These are phyloP conservation scores for Brienomyrus brachyistius DNA, from an alignment of 2,113 vertebrate species.

Conservation along the genomic window DNA sequence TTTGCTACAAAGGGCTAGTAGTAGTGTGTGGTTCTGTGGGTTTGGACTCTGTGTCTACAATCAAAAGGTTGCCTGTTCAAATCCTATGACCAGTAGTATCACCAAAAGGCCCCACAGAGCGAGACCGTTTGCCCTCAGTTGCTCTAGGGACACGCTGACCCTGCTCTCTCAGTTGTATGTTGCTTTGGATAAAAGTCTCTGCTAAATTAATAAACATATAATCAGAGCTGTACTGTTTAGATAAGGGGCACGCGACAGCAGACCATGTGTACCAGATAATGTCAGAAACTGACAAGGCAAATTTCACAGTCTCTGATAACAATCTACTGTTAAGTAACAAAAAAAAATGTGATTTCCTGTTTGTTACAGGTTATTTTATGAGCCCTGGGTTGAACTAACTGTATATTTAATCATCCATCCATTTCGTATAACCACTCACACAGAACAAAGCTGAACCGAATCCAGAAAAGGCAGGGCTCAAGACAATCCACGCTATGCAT, in stretches of 20 bases:
- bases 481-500: not conserved
- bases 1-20: not conserved
- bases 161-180: not conserved
- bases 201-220: not conserved
- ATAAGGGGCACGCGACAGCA: not conserved
- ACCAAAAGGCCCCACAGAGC: not conserved
- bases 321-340: not conserved
- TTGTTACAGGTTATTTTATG: not conserved
- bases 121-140: not conserved
- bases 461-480: not conserved
- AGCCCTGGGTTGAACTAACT: not conserved
- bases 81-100: not conserved
- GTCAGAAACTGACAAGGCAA: slow-evolving; percentile 1
- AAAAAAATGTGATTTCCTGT: not conserved
- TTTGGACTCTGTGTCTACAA: not conserved
- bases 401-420: not conserved
- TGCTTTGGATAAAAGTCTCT: not conserved
- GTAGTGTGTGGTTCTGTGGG: not conserved
- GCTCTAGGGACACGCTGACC: not conserved
- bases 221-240: not conserved
- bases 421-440: not conserved
- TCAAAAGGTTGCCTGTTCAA: not conserved
- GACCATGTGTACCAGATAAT: not conserved
- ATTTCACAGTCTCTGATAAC: not conserved
- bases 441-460: not conserved